Percentiles rank a stretch among this genome's conserved stretches.
Evolutionary conservation across 1,140 invertebrate genomes (phyloP).

Genomic region (Bactericera cockerelli): DNA sequence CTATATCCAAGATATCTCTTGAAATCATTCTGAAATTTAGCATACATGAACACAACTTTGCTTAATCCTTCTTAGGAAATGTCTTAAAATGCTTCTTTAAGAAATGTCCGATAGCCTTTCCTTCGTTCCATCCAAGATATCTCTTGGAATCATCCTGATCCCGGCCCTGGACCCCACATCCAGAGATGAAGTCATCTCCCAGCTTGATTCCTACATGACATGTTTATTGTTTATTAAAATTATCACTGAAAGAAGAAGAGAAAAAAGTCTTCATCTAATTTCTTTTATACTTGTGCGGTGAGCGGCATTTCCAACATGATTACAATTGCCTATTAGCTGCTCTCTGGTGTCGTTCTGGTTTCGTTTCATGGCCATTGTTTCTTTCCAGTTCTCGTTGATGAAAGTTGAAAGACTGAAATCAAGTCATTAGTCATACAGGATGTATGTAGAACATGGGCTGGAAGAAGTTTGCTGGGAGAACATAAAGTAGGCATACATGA

Average conservation of each 20-base stretch:
- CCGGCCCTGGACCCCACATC: too few species aligned
- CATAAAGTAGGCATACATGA: too few species aligned
- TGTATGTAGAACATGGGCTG: too few species aligned
- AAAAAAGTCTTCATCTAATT: neutral
- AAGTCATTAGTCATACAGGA: constrained; percentile 6
- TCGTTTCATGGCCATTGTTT: neutral
- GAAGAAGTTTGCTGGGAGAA: too few species aligned
- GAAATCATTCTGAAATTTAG: too few species aligned
- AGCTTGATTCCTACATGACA: neutral
- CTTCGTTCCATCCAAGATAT: too few species aligned
- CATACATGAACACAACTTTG: too few species aligned
- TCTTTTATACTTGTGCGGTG: constrained; percentile 1
- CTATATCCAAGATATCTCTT: too few species aligned
- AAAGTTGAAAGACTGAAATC: neutral
- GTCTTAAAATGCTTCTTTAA: too few species aligned
- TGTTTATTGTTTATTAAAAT: constrained; percentile 7
- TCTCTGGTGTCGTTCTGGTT: neutral
- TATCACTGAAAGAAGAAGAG: neutral
- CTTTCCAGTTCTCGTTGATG: neutral
- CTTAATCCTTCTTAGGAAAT: too few species aligned
- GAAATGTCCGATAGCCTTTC: too few species aligned
- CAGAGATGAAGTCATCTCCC: neutral
- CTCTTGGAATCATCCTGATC: too few species aligned
- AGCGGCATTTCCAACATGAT: neutral
- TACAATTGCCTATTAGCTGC: neutral